phyloP scores from a whole-genome alignment of 2,888 invertebrate species.

The Harpalus rufipes region DNA sequence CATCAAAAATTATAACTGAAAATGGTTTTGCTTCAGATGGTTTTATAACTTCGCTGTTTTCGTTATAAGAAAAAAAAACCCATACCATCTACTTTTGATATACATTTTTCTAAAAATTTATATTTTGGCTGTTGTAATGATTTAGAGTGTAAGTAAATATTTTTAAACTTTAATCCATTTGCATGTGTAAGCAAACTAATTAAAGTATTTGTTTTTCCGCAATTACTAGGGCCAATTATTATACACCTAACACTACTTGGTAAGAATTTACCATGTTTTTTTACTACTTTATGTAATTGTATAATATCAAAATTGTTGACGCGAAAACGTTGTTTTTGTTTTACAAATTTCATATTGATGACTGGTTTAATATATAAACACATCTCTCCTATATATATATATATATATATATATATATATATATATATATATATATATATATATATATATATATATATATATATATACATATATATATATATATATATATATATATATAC shows the following conservation, averaged over 20 bases:
- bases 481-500: neutral
- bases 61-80: conserved; percentile 67
- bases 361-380: neutral
- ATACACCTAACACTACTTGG: conserved; percentile 12
- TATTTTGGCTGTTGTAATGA: conserved; percentile 68
- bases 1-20: too few species aligned
- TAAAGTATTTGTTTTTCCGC: conserved; percentile 67
- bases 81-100: conserved; percentile 65
- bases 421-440: conserved; percentile 2
- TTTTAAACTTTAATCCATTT: conserved; percentile 62
- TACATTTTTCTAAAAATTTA: conserved; percentile 64
- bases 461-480: neutral
- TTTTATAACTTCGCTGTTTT: conserved; percentile 63
- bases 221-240: conserved; percentile 26
- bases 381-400: neutral
- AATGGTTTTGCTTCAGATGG: neutral
- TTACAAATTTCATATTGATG: neutral
- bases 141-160: conserved; percentile 67
- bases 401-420: neutral
- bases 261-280: conserved; percentile 62
- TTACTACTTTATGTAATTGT: neutral
- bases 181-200: conserved; percentile 44
- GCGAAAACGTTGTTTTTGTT: neutral
- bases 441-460: conserved; percentile 1
- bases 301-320: conserved; percentile 14